Percentiles rank a stretch among this genome's conserved stretches.
These are phyloP conservation scores for Periparus ater DNA, from an alignment of 2,797 vertebrate genomes.

Conservation along the genomic window DNA sequence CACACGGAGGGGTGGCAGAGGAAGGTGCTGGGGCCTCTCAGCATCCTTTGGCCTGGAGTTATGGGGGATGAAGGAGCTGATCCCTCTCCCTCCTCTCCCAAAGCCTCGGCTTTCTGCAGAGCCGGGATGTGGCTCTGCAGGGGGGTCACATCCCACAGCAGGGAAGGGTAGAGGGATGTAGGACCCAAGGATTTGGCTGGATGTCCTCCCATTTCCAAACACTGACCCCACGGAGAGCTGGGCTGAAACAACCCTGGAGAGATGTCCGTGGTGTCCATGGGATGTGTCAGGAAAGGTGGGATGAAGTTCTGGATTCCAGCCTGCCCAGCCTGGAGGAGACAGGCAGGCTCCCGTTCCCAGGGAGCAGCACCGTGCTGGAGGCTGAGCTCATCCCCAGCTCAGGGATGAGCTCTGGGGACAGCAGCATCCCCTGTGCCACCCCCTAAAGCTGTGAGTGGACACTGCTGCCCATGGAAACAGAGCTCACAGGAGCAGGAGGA, in stretches of 20 bases:
- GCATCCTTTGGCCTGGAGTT: background rate
- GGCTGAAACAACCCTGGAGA: background rate
- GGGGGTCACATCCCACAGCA: accelerated
- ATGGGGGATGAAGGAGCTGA: background rate
- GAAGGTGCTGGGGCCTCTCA: background rate
- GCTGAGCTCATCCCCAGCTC: background rate
- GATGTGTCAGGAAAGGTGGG: background rate
- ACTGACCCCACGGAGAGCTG: accelerated
- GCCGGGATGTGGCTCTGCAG: background rate
- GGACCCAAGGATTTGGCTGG: background rate
- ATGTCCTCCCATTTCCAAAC: background rate
- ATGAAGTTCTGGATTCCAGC: background rate
- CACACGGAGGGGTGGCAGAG: accelerated
- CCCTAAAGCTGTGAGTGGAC: background rate
- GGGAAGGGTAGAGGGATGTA: background rate
- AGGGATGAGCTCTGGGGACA: background rate
- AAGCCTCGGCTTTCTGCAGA: background rate
- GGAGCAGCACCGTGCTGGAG: accelerated
- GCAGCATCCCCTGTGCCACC: background rate
- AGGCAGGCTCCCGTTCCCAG: accelerated
- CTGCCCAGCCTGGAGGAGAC: background rate
- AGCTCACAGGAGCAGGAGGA: background rate
- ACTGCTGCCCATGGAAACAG: background rate
- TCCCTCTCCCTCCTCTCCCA: background rate
- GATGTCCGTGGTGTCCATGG: background rate